Percentiles rank a stretch among this genome's conserved stretches.
These are phyloP conservation scores for Gila robusta DNA, from an alignment of 2,797 vertebrate genomes.

Conservation along the genomic window DNA sequence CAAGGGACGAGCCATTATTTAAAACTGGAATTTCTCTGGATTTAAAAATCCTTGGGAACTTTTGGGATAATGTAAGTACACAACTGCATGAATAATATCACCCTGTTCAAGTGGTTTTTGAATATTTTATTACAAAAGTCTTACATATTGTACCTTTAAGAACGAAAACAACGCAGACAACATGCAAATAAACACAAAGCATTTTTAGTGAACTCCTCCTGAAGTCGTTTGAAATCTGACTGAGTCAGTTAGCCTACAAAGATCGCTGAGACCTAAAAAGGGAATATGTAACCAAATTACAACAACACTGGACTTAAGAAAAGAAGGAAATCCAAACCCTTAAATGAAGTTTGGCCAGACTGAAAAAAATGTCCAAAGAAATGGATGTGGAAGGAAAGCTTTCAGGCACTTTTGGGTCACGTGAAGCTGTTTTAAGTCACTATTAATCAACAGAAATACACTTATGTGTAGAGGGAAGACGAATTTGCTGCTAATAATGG, in stretches of 20 bases:
- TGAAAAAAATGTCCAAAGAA: conserved; percentile 12
- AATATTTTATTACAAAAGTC: no score
- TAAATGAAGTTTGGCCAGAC: conserved; percentile 6
- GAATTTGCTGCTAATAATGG: background rate
- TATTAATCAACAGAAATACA: conserved; percentile 24
- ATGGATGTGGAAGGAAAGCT: conserved; percentile 61
- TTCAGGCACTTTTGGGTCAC: conserved; percentile 53
- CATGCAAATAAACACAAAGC: background rate
- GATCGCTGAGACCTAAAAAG: background rate
- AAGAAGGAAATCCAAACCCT: background rate
- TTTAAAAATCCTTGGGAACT: no score
- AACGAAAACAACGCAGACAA: background rate
- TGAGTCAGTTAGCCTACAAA: background rate
- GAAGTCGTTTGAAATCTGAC: background rate
- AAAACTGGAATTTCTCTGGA: no score
- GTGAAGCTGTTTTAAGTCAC: conserved; percentile 60
- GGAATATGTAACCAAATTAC: background rate
- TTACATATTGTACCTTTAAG: background rate
- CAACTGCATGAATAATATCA: no score
- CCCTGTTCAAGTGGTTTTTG: no score
- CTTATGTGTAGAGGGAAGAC: background rate
- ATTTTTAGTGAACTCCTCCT: background rate
- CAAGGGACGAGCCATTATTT: no score
- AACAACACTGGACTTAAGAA: background rate
- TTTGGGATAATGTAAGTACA: no score